A percentile compares a stretch with the other conserved stretches of the same genome.
These are phyloP conservation scores for Notarius quadriscutis DNA, from an alignment of 2,113 vertebrate genomes.

Conservation along the genomic window DNA sequence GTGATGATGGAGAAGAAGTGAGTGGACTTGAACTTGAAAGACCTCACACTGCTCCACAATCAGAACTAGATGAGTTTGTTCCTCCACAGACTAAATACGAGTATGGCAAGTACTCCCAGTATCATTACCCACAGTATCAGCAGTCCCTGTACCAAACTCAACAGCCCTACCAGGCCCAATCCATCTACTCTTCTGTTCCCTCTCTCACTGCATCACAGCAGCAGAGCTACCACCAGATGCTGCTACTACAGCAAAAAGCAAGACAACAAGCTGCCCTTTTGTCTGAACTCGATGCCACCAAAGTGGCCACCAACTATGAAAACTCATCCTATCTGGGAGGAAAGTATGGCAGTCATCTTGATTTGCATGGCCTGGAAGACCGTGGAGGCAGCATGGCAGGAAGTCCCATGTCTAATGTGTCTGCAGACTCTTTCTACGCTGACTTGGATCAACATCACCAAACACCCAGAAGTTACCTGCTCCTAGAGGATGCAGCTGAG, in stretches of 20 bases:
- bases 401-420: constrained; percentile 91
- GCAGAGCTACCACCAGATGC: constrained; percentile 89
- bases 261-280: constrained; percentile 84
- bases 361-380: constrained; percentile 88
- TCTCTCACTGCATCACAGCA: constrained; percentile 88
- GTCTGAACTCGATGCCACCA: constrained; percentile 88
- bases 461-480: constrained; percentile 85
- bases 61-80: constrained; percentile 89
- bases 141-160: constrained; percentile 87
- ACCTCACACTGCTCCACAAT: constrained; percentile 90
- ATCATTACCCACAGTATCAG: constrained; percentile 90
- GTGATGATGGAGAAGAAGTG: constrained; percentile 67
- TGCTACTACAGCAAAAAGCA: constrained; percentile 90
- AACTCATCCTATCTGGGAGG: constrained; percentile 85
- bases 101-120: constrained; percentile 89
- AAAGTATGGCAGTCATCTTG: constrained; percentile 91
- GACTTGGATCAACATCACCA: constrained; percentile 87
- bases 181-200: constrained; percentile 89
- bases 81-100: constrained; percentile 90
- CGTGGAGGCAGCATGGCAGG: constrained; percentile 82
- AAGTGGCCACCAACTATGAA: constrained; percentile 88
- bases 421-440: constrained; percentile 91
- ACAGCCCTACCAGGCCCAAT: constrained; percentile 90
- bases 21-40: constrained; percentile 84
- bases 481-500: constrained; percentile 95